A percentile compares a stretch with the other conserved stretches of the same genome.
These are phyloP conservation scores for Melospiza melodia DNA, from an alignment of 2,113 vertebrate genomes.

Conservation along the genomic window DNA sequence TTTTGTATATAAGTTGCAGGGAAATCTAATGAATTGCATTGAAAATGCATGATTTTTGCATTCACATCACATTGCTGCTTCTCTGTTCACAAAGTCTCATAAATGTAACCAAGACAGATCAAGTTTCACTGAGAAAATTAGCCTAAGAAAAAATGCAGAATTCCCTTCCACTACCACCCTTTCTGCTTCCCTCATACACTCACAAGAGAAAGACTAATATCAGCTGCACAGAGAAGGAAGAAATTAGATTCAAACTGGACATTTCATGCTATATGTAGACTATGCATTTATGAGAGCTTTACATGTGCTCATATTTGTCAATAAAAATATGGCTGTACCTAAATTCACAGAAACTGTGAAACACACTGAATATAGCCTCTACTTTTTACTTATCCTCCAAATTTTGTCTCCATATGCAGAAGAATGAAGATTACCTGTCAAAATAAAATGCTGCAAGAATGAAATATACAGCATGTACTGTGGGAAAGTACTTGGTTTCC, in stretches of 20 bases:
- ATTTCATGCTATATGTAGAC: background rate
- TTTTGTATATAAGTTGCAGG: slow-evolving; percentile 51
- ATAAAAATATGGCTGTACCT: slow-evolving; percentile 29
- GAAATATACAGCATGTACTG: slow-evolving; percentile 69
- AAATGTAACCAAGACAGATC: slow-evolving; percentile 25
- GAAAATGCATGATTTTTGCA: slow-evolving; percentile 63
- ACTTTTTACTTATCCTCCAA: slow-evolving; percentile 52
- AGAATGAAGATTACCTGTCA: slow-evolving; percentile 74
- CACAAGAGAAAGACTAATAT: background rate
- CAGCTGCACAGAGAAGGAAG: background rate
- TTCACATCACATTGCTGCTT: slow-evolving; percentile 58
- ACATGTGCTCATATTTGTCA: background rate
- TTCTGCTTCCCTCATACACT: background rate
- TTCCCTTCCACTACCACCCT: background rate
- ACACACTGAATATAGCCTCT: slow-evolving; percentile 18
- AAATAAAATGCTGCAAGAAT: slow-evolving; percentile 70
- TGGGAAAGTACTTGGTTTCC: slow-evolving; percentile 72
- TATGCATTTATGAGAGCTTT: background rate
- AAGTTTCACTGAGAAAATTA: slow-evolving; percentile 68
- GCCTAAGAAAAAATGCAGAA: slow-evolving; percentile 46
- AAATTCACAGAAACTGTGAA: slow-evolving; percentile 33
- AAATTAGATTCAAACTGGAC: background rate
- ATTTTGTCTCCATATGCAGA: slow-evolving; percentile 52
- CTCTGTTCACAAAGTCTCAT: slow-evolving; percentile 45
- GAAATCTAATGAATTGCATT: slow-evolving; percentile 67